Base-by-base conservation (phyloP, 2,113 vertebrate genomes). In the Tylochromis polylepis region DNA sequence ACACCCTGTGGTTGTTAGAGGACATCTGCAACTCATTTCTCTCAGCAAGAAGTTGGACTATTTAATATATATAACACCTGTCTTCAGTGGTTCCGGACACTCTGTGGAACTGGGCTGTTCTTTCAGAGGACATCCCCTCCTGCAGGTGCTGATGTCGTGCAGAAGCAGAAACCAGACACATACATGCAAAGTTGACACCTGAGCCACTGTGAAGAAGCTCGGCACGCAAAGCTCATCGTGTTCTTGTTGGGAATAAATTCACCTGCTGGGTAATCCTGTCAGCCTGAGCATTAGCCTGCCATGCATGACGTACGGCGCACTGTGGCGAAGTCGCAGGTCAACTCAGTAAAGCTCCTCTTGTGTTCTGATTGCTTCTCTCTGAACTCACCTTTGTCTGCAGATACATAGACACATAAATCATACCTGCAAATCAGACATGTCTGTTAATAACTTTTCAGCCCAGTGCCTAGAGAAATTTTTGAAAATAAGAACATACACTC, bases 211-310 rank as follows among this genome's bases (percentile, higher is more conserved):
- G 55, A 67, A 57, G 85, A 51, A 49, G 88, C 90, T 91, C 87
- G 86, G 79, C 90, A 90, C 31, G 78, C 89, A 84, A 31, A 78
- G 57, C 85, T 85, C 81, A 87, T 88, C 86, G 65, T 93, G 90
- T 92, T 83, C 92, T 86, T 59, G 85, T 92, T 92, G 80, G 94
- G 93, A 90, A 92, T 93, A 94, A 87, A 91, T 93, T 87, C 92
- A 93, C 88, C 89, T 92, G 87, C 70, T 86, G 51, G 86, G 31
- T 95, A 95, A 95, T 94, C 94, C 89, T 82, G 85, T 92, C 85
- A 89, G 85, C 85, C 79, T 81, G 83, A 82, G 84, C 83, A 82
- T 85, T 86, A 91, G 84, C 81, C 75, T 81, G 87, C 85, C 84
- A 59, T 83, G 86, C 43, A 84, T 95, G 94, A 95, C 90, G 92